Evolutionary conservation across 2,113 vertebrate species (phyloP).

Genomic region (Symphodus melops): DNA sequence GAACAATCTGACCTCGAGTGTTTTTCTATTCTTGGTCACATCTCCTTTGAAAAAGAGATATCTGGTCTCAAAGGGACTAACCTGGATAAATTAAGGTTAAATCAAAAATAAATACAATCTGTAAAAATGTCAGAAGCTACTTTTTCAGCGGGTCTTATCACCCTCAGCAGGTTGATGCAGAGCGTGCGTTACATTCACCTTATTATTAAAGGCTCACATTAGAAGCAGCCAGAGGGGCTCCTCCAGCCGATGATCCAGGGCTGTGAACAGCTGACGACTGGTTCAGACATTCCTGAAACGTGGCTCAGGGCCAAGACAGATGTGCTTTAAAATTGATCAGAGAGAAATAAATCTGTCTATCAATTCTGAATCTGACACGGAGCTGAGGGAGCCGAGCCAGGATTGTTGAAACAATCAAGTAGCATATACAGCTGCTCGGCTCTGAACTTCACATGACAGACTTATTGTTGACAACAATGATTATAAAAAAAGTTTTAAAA

Average conservation of each 20-base stretch:
- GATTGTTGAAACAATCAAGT: background rate
- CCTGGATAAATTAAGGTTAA: no score
- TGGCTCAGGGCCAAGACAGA: background rate
- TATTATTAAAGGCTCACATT: background rate
- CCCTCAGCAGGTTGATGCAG: background rate
- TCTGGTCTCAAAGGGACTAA: no score
- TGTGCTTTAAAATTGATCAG: background rate
- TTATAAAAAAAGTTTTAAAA: background rate
- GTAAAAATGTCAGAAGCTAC: background rate
- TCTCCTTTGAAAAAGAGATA: no score
- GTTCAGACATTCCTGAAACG: background rate
- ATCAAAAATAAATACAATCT: no score
- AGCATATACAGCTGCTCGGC: no score
- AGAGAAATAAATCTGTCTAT: background rate
- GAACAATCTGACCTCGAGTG: no score
- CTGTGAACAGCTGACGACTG: background rate
- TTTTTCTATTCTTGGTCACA: no score
- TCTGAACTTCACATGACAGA: background rate
- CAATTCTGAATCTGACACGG: background rate
- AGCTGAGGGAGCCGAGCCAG: background rate
- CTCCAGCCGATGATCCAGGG: background rate
- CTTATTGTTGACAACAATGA: background rate
- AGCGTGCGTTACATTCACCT: background rate
- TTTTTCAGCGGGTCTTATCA: background rate
- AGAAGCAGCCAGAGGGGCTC: background rate